Percentiles rank a stretch among this genome's conserved stretches.
phyloP scores from a whole-genome alignment of 2,113 vertebrate species.

The Vulpes lagopus region DNA sequence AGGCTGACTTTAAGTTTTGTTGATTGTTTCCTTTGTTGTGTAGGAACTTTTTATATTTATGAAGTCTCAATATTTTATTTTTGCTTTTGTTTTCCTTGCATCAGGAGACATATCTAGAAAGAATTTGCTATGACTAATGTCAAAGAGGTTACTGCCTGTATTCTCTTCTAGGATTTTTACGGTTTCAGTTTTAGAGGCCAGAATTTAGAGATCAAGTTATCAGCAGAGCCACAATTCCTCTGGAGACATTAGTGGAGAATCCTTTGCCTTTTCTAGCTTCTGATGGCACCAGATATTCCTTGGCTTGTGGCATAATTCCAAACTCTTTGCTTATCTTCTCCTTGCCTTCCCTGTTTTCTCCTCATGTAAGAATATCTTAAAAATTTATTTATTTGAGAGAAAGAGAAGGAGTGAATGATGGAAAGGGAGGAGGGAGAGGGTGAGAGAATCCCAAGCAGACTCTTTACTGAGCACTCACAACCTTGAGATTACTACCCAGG shows the following conservation, averaged over 20 bases:
- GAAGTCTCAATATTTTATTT: background rate
- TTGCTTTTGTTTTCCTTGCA: background rate
- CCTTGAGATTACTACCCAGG: background rate
- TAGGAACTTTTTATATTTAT: background rate
- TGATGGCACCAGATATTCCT: background rate
- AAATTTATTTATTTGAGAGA: too few relatives aligned
- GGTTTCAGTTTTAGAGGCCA: background rate
- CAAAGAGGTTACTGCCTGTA: background rate
- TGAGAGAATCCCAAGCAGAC: background rate
- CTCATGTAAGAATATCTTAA: background rate
- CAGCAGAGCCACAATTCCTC: accelerated
- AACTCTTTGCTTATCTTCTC: background rate
- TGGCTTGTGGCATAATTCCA: background rate
- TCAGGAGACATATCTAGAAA: background rate
- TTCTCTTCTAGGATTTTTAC: background rate
- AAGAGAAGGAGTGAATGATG: too few relatives aligned
- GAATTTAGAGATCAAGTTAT: background rate
- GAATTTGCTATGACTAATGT: background rate
- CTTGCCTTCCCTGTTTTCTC: background rate
- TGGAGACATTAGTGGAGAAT: background rate
- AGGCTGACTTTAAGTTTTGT: background rate
- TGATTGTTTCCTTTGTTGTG: background rate
- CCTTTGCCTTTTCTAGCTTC: background rate
- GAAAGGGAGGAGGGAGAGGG: background rate
- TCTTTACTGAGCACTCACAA: background rate